Evolutionary conservation across 2,797 vertebrate genomes (phyloP).

Genomic region (Hoplostethus atlanticus): DNA sequence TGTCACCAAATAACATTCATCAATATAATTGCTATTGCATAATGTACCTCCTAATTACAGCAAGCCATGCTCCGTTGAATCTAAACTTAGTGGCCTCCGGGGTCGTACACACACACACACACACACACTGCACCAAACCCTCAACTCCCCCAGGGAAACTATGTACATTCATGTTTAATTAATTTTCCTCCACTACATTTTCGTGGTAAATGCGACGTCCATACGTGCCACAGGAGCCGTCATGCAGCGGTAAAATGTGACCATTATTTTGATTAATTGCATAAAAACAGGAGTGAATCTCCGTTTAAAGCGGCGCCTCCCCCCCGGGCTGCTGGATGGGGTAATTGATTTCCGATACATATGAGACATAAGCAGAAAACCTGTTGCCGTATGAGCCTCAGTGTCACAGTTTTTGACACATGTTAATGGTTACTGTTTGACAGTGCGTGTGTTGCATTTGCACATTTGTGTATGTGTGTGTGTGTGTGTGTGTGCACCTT

Average conservation of each 20-base stretch:
- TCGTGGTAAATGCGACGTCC: not conserved
- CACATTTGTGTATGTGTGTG: conserved; percentile 35
- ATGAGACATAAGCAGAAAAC: conserved; percentile 7
- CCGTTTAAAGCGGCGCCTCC: not conserved
- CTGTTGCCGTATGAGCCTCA: conserved; percentile 1
- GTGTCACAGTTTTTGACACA: conserved; percentile 11
- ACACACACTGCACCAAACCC: conserved; percentile 23
- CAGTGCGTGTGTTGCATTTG: conserved; percentile 28
- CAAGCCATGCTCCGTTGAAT: conserved; percentile 35
- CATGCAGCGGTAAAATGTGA: conserved; percentile 41
- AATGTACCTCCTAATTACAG: conserved; percentile 56
- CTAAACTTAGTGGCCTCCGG: conserved; percentile 30
- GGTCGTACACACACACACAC: not conserved
- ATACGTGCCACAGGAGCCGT: conserved; percentile 19
- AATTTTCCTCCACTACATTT: not conserved
- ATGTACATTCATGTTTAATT: conserved; percentile 39
- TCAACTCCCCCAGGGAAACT: not conserved
- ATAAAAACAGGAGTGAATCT: conserved; percentile 7
- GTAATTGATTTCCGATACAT: conserved; percentile 37
- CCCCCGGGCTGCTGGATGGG: conserved; percentile 8
- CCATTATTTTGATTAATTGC: conserved; percentile 53
- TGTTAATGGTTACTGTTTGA: conserved; percentile 18
- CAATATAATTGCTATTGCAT: conserved; percentile 48
- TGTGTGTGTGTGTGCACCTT: conserved; percentile 44
- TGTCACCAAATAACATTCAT: conserved; percentile 43